Evolutionary conservation across 2,113 vertebrate genomes (phyloP).

Genomic region (Euleptes europaea): DNA sequence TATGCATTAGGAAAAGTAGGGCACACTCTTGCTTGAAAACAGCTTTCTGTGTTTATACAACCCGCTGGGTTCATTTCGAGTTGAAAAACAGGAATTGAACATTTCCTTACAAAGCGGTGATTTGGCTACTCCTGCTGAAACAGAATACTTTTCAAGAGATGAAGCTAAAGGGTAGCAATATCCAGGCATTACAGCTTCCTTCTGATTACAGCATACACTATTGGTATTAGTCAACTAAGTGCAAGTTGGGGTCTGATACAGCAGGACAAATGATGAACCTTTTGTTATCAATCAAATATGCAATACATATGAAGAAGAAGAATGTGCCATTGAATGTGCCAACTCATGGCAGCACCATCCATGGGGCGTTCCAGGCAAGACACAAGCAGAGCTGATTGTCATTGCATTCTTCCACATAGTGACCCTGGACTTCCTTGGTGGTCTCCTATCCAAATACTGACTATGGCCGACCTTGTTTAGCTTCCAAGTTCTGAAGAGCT

Average conservation of each 20-base stretch:
- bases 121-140: background rate
- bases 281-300: background rate
- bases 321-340: no score
- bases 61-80: background rate
- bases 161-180: background rate
- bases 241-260: background rate
- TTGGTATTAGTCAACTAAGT: background rate
- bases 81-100: background rate
- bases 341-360: no score
- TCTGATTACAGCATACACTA: background rate
- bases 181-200: background rate
- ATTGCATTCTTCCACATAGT: no score
- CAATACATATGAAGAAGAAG: no score
- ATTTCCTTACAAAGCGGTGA: background rate
- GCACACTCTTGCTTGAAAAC: background rate
- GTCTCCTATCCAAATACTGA: no score
- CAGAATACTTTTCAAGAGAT: background rate
- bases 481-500: no score
- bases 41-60: background rate
- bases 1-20: background rate
- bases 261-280: background rate
- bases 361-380: no score
- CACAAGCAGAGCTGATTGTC: no score
- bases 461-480: no score
- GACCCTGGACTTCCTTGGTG: no score